A percentile compares a stretch with the other conserved stretches of the same genome.
Conservation (phyloP, 1,140 invertebrate species). For the Drosophila kikkawai region DNA sequence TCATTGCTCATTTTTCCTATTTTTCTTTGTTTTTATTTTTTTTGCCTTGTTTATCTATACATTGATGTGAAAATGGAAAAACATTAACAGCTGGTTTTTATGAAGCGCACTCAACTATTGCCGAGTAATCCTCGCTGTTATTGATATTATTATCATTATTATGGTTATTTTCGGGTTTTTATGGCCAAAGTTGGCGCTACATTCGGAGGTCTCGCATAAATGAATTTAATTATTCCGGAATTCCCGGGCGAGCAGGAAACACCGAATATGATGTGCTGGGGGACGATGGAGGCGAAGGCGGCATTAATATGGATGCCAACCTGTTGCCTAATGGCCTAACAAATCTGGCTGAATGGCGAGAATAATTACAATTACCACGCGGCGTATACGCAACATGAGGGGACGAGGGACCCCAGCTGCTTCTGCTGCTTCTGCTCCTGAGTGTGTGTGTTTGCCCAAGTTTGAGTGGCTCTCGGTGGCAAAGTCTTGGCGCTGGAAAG, state of each 20-base stretch:
- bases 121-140: slow-evolving; percentile 61
- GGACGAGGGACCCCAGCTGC: neutral
- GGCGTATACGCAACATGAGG: slow-evolving; percentile 54
- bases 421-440: neutral
- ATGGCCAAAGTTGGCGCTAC: slow-evolving; percentile 61
- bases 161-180: slow-evolving; percentile 69
- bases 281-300: slow-evolving; percentile 15
- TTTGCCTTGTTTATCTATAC: slow-evolving; percentile 27
- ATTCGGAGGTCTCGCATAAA: slow-evolving; percentile 50
- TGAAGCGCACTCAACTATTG: slow-evolving; percentile 68
- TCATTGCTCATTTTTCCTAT: neutral
- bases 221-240: slow-evolving; percentile 75
- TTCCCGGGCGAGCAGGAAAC: slow-evolving; percentile 20
- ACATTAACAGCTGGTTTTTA: slow-evolving; percentile 75
- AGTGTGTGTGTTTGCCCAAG: slow-evolving; percentile 28
- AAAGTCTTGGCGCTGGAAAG: slow-evolving; percentile 62
- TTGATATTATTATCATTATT: slow-evolving; percentile 69
- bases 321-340: slow-evolving; percentile 62
- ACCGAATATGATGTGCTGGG: slow-evolving; percentile 18
- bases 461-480: slow-evolving; percentile 70
- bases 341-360: slow-evolving; percentile 52
- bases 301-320: slow-evolving; percentile 55
- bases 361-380: slow-evolving; percentile 59
- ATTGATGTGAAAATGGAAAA: slow-evolving; percentile 59
- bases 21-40: neutral